phyloP scores from a whole-genome alignment of 2,113 vertebrate species.

The Panurus biarmicus region DNA sequence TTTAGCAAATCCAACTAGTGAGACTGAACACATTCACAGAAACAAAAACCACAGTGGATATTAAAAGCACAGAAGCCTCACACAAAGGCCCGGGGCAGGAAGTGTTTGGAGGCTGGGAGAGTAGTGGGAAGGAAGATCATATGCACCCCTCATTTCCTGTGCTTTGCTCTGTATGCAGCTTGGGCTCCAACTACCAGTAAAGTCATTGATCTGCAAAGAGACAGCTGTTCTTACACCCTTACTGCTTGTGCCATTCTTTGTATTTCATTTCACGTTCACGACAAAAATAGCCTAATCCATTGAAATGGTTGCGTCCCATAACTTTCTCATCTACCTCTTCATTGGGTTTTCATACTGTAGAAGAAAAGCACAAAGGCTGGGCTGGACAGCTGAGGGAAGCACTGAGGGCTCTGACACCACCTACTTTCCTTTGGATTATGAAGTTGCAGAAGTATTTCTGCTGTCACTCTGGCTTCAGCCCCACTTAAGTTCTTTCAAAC shows the following conservation, averaged over 20 bases:
- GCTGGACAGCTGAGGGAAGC: not conserved
- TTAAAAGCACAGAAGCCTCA: not conserved
- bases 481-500: not conserved
- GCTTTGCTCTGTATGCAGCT: not conserved
- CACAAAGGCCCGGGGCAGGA: not conserved
- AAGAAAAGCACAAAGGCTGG: not conserved
- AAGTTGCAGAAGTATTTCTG: not conserved
- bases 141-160: not conserved
- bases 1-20: not conserved
- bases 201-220: not conserved
- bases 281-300: not conserved
- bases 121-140: not conserved
- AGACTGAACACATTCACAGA: not conserved
- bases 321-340: not conserved
- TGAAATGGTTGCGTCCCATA: not conserved
- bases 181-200: not conserved
- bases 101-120: not conserved
- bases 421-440: not conserved
- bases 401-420: not conserved
- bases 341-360: not conserved
- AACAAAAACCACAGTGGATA: not conserved
- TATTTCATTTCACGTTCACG: not conserved
- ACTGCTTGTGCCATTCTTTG: not conserved
- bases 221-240: not conserved
- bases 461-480: not conserved